Evolutionary conservation across 1,140 invertebrate species (phyloP).

Genomic region (Caenorhabditis briggsae): DNA sequence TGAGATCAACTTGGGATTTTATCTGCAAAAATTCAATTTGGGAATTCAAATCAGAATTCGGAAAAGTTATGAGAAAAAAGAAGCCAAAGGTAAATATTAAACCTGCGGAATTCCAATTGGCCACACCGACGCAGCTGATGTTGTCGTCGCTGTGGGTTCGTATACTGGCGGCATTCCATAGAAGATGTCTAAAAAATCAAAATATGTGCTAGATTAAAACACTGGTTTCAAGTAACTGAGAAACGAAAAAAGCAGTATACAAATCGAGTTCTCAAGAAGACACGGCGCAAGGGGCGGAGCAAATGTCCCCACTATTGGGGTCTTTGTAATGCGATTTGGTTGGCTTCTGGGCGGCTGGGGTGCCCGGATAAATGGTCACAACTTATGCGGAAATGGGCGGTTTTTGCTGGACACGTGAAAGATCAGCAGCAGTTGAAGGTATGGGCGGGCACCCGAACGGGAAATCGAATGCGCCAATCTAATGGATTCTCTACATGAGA

Average conservation of each 20-base stretch:
- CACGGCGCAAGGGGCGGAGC: not conserved
- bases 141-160: conserved; percentile 39
- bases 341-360: conserved; percentile 32
- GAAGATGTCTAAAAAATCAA: conserved; percentile 10
- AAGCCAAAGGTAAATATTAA: not conserved
- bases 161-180: conserved; percentile 44
- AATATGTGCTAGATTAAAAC: not conserved
- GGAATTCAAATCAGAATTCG: not conserved
- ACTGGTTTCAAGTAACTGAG: not conserved
- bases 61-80: not conserved
- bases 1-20: conserved; percentile 42
- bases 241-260: conserved; percentile 19
- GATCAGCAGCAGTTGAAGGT: conserved; percentile 6
- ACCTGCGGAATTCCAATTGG: not conserved
- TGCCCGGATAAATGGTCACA: conserved; percentile 11
- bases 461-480: conserved; percentile 44
- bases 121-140: conserved; percentile 42
- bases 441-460: not conserved
- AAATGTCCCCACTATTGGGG: not conserved
- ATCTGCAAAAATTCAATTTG: not conserved
- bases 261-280: conserved; percentile 8
- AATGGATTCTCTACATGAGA: conserved; percentile 36
- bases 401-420: conserved; percentile 36
- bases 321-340: conserved; percentile 39
- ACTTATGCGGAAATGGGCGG: conserved; percentile 37